A percentile compares a stretch with the other conserved stretches of the same genome.
These are phyloP conservation scores for Micromesistius poutassou DNA, from an alignment of 2,797 vertebrate genomes.

Conservation along the genomic window DNA sequence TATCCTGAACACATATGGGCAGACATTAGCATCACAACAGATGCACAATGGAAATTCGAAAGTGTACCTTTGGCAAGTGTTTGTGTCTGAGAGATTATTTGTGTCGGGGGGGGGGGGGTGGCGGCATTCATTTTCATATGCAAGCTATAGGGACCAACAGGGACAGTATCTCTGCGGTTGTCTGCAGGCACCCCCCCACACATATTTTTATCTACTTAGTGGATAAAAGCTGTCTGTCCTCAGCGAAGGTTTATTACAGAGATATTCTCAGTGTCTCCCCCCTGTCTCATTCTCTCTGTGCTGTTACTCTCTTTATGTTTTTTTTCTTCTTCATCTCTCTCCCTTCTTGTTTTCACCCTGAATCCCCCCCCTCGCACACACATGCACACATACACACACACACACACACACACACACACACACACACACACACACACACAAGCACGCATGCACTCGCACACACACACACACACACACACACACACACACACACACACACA, in stretches of 20 bases:
- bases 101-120: not conserved
- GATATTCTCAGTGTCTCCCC: slow-evolving; percentile 5
- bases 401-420: too few relatives aligned
- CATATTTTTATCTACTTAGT: slow-evolving; percentile 35
- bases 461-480: too few relatives aligned
- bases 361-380: not conserved
- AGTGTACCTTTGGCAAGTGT: slow-evolving; percentile 8
- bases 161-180: slow-evolving; percentile 36
- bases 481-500: too few relatives aligned
- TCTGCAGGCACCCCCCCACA: slow-evolving; percentile 34
- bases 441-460: too few relatives aligned
- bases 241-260: slow-evolving; percentile 59
- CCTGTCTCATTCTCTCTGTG: slow-evolving; percentile 14
- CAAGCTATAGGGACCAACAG: slow-evolving; percentile 21
- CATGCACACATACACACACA: too few relatives aligned
- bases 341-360: not conserved
- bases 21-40: not conserved
- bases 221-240: slow-evolving; percentile 46
- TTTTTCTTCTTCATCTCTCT: slow-evolving; percentile 8
- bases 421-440: too few relatives aligned
- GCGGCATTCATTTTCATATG: slow-evolving; percentile 29
- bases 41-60: slow-evolving; percentile 1
- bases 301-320: slow-evolving; percentile 13
- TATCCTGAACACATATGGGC: not conserved
- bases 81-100: slow-evolving; percentile 3